phyloP scores from a whole-genome alignment of 1,140 invertebrate species.

The Aricia agestis region DNA sequence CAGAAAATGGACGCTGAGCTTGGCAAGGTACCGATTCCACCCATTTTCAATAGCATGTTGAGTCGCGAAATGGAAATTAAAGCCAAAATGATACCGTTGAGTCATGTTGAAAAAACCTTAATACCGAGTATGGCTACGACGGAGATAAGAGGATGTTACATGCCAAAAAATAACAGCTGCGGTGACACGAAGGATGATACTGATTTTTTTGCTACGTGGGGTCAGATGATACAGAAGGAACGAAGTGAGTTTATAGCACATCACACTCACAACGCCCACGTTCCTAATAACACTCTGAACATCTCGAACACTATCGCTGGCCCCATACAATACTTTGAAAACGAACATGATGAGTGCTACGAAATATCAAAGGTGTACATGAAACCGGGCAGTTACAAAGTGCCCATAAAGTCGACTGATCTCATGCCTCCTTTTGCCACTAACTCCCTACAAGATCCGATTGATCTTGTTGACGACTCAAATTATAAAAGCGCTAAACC shows the following conservation, averaged over 20 bases:
- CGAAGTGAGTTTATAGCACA: slow-evolving; percentile 68
- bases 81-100: slow-evolving; percentile 69
- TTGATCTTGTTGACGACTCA: slow-evolving; percentile 47
- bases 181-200: slow-evolving; percentile 65
- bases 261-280: slow-evolving; percentile 63
- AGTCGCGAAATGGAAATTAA: slow-evolving; percentile 66
- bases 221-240: slow-evolving; percentile 74
- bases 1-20: slow-evolving; percentile 67
- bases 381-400: slow-evolving; percentile 73
- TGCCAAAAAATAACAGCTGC: slow-evolving; percentile 66
- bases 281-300: slow-evolving; percentile 61
- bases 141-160: slow-evolving; percentile 55
- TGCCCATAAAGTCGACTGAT: slow-evolving; percentile 69
- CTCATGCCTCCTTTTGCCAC: slow-evolving; percentile 46
- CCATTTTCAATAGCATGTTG: slow-evolving; percentile 45
- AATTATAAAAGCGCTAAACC: slow-evolving; percentile 48
- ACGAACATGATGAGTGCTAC: slow-evolving; percentile 72
- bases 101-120: slow-evolving; percentile 65
- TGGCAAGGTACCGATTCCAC: slow-evolving; percentile 57
- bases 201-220: slow-evolving; percentile 73
- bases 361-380: slow-evolving; percentile 73
- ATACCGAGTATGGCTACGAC: slow-evolving; percentile 61
- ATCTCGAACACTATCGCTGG: slow-evolving; percentile 68
- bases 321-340: slow-evolving; percentile 70
- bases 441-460: slow-evolving; percentile 42